phyloP scores from a whole-genome alignment of 2,888 invertebrate species.

The Eucriotettix oculatus region DNA sequence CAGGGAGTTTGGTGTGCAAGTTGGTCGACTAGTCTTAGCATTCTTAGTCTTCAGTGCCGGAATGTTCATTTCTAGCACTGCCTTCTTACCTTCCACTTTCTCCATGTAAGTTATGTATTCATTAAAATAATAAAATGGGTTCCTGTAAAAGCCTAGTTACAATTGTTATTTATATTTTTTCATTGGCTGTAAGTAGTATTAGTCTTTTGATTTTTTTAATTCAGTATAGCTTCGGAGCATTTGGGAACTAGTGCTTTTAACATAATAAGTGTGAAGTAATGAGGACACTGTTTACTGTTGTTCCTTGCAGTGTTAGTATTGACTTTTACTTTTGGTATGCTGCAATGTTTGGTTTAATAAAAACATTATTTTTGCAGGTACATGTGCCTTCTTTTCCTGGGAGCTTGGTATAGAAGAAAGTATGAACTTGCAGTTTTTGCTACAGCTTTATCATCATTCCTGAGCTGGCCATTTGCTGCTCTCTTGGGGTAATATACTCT shows the following conservation, averaged over 20 bases:
- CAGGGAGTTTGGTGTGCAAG: slow-evolving; percentile 75
- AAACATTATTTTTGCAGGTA: slow-evolving; percentile 31
- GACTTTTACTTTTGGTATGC: too few species aligned
- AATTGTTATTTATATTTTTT: too few species aligned
- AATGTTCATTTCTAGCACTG: slow-evolving; percentile 72
- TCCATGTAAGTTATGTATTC: slow-evolving; percentile 40
- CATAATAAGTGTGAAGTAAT: too few species aligned
- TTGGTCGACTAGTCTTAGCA: slow-evolving; percentile 65
- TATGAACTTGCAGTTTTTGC: slow-evolving; percentile 66
- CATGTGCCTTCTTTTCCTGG: slow-evolving; percentile 63
- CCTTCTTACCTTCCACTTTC: slow-evolving; percentile 90
- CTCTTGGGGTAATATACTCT: slow-evolving; percentile 48
- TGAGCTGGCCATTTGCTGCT: slow-evolving; percentile 96
- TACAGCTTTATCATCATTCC: slow-evolving; percentile 61
- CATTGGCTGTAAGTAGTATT: too few species aligned
- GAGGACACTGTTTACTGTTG: too few species aligned
- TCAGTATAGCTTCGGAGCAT: too few species aligned
- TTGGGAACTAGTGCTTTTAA: too few species aligned
- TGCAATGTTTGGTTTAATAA: too few species aligned
- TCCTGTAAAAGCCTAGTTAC: not conserved
- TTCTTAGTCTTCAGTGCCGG: slow-evolving; percentile 76
- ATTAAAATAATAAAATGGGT: not conserved
- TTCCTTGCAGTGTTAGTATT: too few species aligned
- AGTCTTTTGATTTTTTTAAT: too few species aligned
- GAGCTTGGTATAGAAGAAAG: slow-evolving; percentile 75